These are phyloP conservation scores for Eurytoma adleriae DNA, from an alignment of 2,888 invertebrate species.

Conservation along the genomic window DNA sequence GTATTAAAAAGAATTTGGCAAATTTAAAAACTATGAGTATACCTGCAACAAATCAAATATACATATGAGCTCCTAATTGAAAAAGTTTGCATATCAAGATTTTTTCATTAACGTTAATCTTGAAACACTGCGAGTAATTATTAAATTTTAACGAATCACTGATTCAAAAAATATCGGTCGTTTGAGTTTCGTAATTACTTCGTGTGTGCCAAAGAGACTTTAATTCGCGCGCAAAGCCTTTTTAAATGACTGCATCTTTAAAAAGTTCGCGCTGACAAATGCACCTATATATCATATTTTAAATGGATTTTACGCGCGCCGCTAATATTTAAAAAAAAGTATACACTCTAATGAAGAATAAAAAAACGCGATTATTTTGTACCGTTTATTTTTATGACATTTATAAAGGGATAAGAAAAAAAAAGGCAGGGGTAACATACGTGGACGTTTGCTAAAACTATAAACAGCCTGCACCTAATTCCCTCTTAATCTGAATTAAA, in stretches of 20 bases:
- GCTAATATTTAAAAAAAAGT: background rate
- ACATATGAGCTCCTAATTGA: too few species aligned
- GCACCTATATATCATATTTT: slow-evolving; percentile 7
- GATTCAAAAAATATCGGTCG: too few species aligned
- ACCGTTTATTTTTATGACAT: slow-evolving; percentile 50
- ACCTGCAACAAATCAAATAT: too few species aligned
- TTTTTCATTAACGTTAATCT: slow-evolving; percentile 13
- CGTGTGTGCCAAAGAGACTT: slow-evolving; percentile 15
- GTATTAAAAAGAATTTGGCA: background rate
- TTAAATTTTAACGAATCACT: background rate
- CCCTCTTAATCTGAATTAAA: too few species aligned
- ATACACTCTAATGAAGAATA: slow-evolving; percentile 8
- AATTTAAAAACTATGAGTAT: too few species aligned
- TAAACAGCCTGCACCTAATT: too few species aligned
- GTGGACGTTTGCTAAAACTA: too few species aligned
- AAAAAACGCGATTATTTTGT: slow-evolving; percentile 41
- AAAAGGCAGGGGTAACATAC: too few species aligned
- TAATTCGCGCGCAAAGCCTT: slow-evolving; percentile 46
- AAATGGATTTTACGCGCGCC: slow-evolving; percentile 15
- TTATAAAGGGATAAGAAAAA: slow-evolving; percentile 11
- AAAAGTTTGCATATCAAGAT: background rate
- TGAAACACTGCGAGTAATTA: background rate
- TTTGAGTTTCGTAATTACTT: too few species aligned
- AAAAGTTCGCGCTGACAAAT: slow-evolving; percentile 17
- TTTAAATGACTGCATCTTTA: slow-evolving; percentile 38